Percentiles rank a stretch among this genome's conserved stretches.
Evolutionary conservation across 1,140 invertebrate genomes (phyloP).

Genomic region (Calliphora vicina): DNA sequence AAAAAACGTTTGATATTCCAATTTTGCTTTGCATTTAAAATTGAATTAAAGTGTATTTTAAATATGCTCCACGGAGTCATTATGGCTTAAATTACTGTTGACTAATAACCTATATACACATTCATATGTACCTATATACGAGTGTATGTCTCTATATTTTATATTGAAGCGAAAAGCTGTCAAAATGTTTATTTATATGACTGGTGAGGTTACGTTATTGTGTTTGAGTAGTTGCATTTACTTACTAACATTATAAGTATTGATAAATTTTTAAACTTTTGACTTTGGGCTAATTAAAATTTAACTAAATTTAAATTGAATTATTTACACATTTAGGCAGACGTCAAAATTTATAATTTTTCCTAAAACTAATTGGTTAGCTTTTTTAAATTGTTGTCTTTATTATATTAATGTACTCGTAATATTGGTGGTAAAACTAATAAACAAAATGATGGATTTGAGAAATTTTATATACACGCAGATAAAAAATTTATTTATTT

Average conservation of each 20-base stretch:
- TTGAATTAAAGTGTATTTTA: conserved; percentile 34
- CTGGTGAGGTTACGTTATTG: not conserved
- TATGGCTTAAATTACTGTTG: conserved; percentile 14
- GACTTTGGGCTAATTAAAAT: not conserved
- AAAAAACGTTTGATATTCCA: not conserved
- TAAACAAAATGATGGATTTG: no score
- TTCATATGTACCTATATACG: not conserved
- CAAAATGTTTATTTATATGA: not conserved
- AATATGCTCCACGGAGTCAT: conserved; percentile 29
- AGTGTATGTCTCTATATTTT: no score
- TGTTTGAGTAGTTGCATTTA: not conserved
- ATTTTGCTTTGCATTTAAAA: not conserved
- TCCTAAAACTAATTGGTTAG: no score
- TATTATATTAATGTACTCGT: no score
- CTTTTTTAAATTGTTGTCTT: no score
- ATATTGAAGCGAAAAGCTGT: not conserved
- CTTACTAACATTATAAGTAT: not conserved
- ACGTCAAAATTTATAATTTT: no score
- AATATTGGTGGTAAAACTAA: no score
- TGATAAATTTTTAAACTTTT: not conserved
- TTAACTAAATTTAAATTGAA: not conserved
- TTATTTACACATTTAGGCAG: not conserved
- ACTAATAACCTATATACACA: conserved; percentile 5
- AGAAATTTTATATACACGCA: no score
- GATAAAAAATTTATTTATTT: no score